Conservation (phyloP, 2,888 invertebrate species). For the Liopterus haemorrhoidalis region DNA sequence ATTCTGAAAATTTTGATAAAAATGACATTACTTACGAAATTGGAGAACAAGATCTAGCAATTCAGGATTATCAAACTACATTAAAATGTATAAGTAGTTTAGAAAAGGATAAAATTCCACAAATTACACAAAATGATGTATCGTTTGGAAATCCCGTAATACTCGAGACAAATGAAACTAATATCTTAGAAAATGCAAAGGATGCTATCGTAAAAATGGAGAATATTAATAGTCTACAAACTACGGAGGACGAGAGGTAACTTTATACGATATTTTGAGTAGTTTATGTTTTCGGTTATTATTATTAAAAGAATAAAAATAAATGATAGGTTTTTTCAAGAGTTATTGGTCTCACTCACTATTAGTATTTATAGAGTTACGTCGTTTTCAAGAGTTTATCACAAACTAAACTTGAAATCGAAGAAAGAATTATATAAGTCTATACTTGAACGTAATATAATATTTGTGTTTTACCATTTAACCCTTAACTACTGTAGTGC, state of each 20-base stretch:
- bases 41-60: neutral
- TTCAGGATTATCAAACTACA: neutral
- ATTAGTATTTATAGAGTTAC: too few species aligned
- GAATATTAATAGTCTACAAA: constrained; percentile 5
- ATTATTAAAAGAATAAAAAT: too few species aligned
- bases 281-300: too few species aligned
- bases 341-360: too few species aligned
- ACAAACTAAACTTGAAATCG: too few species aligned
- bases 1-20: neutral
- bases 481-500: too few species aligned
- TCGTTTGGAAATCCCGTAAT: neutral
- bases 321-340: too few species aligned
- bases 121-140: neutral
- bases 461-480: too few species aligned
- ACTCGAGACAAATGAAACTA: neutral
- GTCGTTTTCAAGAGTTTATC: too few species aligned
- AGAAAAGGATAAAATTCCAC: too few species aligned
- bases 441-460: too few species aligned
- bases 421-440: too few species aligned
- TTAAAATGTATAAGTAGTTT: constrained; percentile 6
- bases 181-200: constrained; percentile 2
- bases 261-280: neutral
- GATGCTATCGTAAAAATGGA: neutral
- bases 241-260: constrained; percentile 18
- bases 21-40: constrained; percentile 1